phyloP scores from a whole-genome alignment of 35 echinoderm and acorn worm species.

The Heliocidaris erythrogramma region DNA sequence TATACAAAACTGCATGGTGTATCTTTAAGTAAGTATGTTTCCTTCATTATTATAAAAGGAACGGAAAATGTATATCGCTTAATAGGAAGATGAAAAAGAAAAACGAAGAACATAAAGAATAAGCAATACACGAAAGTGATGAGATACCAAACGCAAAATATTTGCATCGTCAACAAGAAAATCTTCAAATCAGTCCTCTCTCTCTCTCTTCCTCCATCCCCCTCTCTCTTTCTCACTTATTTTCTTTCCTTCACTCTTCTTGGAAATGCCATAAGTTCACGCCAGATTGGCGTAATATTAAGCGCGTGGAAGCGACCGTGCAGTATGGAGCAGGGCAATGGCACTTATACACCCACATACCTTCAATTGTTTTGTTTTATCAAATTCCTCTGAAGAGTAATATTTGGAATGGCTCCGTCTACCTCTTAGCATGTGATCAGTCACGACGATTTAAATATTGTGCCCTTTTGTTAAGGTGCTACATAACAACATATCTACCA shows the following conservation, averaged over 20 bases:
- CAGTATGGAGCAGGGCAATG: background rate
- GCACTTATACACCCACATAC: background rate
- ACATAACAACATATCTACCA: background rate
- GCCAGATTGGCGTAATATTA: background rate
- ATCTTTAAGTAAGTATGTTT: no score
- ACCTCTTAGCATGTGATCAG: background rate
- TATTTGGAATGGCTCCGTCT: background rate
- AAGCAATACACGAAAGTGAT: background rate
- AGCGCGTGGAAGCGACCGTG: background rate
- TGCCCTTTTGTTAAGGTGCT: background rate
- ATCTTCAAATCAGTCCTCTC: background rate
- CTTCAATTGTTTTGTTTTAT: background rate
- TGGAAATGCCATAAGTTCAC: conserved; percentile 23
- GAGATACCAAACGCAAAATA: background rate
- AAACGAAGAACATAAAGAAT: background rate
- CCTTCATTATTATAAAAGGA: no score
- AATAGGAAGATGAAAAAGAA: no score
- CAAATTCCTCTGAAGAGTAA: background rate
- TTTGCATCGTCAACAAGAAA: background rate
- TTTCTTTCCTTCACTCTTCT: background rate
- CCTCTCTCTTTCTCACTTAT: background rate
- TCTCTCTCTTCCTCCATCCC: background rate
- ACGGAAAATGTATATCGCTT: no score
- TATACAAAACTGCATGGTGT: no score
- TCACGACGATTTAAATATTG: background rate